Base-by-base conservation (phyloP, 2,113 vertebrate genomes). In the Stercorarius parasiticus region DNA sequence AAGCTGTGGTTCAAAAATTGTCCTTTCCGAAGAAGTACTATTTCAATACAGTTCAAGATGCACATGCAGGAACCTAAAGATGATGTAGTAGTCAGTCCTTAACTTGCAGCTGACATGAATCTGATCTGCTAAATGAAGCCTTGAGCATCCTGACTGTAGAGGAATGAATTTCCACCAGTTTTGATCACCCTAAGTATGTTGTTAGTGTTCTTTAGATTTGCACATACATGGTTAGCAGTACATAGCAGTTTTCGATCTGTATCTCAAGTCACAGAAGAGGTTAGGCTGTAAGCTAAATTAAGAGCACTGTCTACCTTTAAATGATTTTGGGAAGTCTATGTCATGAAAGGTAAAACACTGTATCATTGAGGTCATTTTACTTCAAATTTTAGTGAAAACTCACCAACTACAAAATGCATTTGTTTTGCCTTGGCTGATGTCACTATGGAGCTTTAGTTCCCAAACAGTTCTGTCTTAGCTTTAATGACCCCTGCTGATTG, bases 181-280 rank as follows among this genome's bases (percentile, higher is more conserved):
- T 6, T 3, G 7, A 40, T 29, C 14, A 15, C 34, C 7, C 0
- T 5, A 29, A 32, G 25, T 13, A 3, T 22, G 52, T 6, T 32
- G 14, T 29, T 34, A 34, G 5, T 18, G 34, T 32, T 42, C n/a
- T 40, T 34, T 16, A 64, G 52, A 11, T 70, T 49, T 38, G 45
- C 64, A 40, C 34, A 1, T 13, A 16, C 6, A 0, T 38, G 36
- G 38, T 19, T 43, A 40, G 20, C 17, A 4, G 29, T 8, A 7
- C 2, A 3, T 10, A 17, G 49, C 17, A 21, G 21, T 14, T 77
- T 26, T 83, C 59, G 38, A n/a, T 78, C 23, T n/a, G 20, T 45
- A 15, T 66, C 43, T 87, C 38, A 3, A 32, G 23, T 85, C 34
- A 4, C 55, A 32, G 36, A 26, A 62, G 34, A 62, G 42, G 29